A percentile compares a stretch with the other conserved stretches of the same genome.
phyloP scores from a whole-genome alignment of 2,797 vertebrate genomes.

The Karalla daura region DNA sequence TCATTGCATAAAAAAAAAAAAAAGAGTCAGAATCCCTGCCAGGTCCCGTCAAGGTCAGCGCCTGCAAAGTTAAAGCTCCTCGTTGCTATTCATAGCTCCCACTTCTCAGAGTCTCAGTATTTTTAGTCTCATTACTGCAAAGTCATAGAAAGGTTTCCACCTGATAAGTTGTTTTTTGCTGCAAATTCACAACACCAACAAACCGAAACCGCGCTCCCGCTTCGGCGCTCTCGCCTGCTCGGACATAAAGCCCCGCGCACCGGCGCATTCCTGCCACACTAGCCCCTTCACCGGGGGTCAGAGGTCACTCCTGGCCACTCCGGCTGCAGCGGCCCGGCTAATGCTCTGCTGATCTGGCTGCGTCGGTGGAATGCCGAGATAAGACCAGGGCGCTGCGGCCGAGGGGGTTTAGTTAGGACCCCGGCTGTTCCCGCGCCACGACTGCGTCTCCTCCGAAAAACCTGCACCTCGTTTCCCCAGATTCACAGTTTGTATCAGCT shows the following conservation, averaged over 20 bases:
- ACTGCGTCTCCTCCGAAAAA: slow-evolving; percentile 5
- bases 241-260: slow-evolving; percentile 49
- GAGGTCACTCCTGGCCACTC: slow-evolving; percentile 64
- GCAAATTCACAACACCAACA: slow-evolving; percentile 21
- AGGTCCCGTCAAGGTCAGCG: slow-evolving; percentile 64
- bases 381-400: slow-evolving; percentile 54
- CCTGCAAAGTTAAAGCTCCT: slow-evolving; percentile 57
- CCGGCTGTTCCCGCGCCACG: too few relatives aligned
- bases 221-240: slow-evolving; percentile 37
- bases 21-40: slow-evolving; percentile 49
- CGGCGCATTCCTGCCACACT: slow-evolving; percentile 72
- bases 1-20: slow-evolving; percentile 30
- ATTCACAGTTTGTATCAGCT: too few relatives aligned
- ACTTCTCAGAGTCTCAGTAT: slow-evolving; percentile 44
- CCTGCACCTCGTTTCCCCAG: slow-evolving; percentile 22
- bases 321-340: slow-evolving; percentile 67
- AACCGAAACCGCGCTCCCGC: neutral
- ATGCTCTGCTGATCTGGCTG: slow-evolving; percentile 69
- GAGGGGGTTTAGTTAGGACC: slow-evolving; percentile 48
- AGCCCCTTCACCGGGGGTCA: slow-evolving; percentile 63
- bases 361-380: slow-evolving; percentile 75
- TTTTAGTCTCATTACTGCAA: slow-evolving; percentile 31
- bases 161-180: slow-evolving; percentile 21
- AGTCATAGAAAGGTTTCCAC: slow-evolving; percentile 30
- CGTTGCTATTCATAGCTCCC: slow-evolving; percentile 62